Percentiles rank a stretch among this genome's conserved stretches.
These are phyloP conservation scores for Paragorgia papillata DNA, from an alignment of 92 coral and sea anemone genomes.

Conservation along the genomic window DNA sequence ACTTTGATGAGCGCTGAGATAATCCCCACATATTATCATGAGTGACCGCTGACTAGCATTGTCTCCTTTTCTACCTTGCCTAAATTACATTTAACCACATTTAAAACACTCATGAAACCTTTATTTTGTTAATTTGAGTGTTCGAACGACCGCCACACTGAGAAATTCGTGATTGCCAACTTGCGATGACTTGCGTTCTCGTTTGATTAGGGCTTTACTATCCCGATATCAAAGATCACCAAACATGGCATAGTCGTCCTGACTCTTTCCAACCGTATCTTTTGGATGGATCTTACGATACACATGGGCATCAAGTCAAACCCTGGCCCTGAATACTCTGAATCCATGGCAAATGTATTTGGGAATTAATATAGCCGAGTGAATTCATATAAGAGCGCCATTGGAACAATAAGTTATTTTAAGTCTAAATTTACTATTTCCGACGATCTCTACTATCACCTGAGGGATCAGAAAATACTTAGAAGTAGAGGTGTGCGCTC, in stretches of 20 bases:
- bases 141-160: no score
- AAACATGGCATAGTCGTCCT: slow-evolving; percentile 7
- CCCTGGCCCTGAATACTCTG: slow-evolving; percentile 42
- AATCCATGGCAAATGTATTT: slow-evolving; percentile 8
- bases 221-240: no score
- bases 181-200: no score
- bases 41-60: no score
- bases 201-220: no score
- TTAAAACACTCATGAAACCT: no score
- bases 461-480: slow-evolving; percentile 40
- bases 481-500: slow-evolving; percentile 54
- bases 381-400: slow-evolving; percentile 29
- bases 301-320: slow-evolving; percentile 51
- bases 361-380: slow-evolving; percentile 35
- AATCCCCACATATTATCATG: no score
- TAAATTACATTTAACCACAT: no score
- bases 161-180: not conserved
- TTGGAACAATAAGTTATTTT: slow-evolving; percentile 36
- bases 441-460: slow-evolving; percentile 25
- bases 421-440: slow-evolving; percentile 39
- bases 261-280: slow-evolving; percentile 24
- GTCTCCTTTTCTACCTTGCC: no score
- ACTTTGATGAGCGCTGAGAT: no score
- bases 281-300: slow-evolving; percentile 44
- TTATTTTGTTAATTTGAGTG: no score